These are phyloP conservation scores for Trichacis sp. DNA, from an alignment of 2,888 invertebrate species.

Conservation along the genomic window DNA sequence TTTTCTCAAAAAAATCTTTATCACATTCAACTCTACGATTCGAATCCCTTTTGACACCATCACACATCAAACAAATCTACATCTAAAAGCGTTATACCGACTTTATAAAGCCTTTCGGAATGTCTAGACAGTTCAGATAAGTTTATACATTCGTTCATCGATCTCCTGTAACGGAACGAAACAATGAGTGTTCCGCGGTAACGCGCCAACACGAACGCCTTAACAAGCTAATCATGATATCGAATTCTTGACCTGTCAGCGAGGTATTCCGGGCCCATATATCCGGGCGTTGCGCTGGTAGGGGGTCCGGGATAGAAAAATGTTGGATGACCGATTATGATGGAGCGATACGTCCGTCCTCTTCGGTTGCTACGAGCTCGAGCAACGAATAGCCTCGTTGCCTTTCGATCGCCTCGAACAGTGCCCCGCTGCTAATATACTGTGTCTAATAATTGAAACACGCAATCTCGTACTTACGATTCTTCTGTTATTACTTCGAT, in stretches of 20 bases:
- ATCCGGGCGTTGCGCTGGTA: constrained; percentile 59
- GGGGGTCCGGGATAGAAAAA: constrained; percentile 58
- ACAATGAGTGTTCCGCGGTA: constrained; percentile 49
- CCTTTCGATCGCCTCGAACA: constrained; percentile 25
- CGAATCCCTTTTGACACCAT: too few species aligned
- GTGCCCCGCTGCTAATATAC: constrained; percentile 10
- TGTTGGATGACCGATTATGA: constrained; percentile 68
- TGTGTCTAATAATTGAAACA: constrained; percentile 64
- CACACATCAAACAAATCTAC: too few species aligned
- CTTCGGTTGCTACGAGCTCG: constrained; percentile 30
- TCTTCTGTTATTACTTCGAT: too few species aligned
- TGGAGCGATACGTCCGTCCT: constrained; percentile 61
- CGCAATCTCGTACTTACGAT: constrained; percentile 63
- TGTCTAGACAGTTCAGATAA: too few species aligned
- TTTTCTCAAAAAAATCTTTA: too few species aligned
- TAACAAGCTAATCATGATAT: constrained; percentile 68
- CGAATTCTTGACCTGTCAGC: constrained; percentile 68
- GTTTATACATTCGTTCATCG: constrained; percentile 29
- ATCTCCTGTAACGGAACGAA: constrained; percentile 41
- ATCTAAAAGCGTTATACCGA: too few species aligned
- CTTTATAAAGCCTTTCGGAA: too few species aligned
- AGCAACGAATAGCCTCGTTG: constrained; percentile 49
- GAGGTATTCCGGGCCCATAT: constrained; percentile 65
- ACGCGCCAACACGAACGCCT: constrained; percentile 58
- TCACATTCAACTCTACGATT: too few species aligned